A percentile compares a stretch with the other conserved stretches of the same genome.
Evolutionary conservation across 2,797 vertebrate species (phyloP).

Genomic region (Macropodus opercularis): DNA sequence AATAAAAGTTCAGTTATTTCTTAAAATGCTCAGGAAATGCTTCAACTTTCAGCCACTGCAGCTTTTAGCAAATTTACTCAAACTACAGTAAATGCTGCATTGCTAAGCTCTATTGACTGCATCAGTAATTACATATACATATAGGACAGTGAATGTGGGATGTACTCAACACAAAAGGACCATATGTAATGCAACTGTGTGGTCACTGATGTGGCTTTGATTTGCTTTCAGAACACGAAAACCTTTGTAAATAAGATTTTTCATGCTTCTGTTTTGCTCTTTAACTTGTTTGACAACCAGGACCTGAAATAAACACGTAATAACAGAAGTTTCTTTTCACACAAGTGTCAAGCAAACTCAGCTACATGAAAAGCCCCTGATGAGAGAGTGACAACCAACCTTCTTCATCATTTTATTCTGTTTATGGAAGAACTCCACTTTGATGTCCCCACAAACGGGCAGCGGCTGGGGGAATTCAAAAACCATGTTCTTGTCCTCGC

Average conservation of each 20-base stretch:
- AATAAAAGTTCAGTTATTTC: background rate
- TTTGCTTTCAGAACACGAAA: constrained; percentile 4
- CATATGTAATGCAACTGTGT: background rate
- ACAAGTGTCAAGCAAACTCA: background rate
- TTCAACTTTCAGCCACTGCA: background rate
- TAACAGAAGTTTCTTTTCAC: background rate
- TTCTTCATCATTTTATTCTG: constrained; percentile 99
- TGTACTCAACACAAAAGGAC: constrained; percentile 22
- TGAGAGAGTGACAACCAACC: constrained; percentile 77
- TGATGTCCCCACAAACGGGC: constrained; percentile 98
- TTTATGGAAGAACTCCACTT: constrained; percentile 99
- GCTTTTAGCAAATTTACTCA: constrained; percentile 14
- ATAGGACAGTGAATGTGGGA: constrained; percentile 3
- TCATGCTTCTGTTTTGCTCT: no score
- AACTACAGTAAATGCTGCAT: constrained; percentile 6
- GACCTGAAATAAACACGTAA: background rate
- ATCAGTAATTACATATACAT: constrained; percentile 2
- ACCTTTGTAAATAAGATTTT: background rate
- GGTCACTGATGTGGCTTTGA: constrained; percentile 13
- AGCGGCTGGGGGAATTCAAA: constrained; percentile 98
- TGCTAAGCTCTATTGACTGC: constrained; percentile 15
- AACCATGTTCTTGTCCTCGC: constrained; percentile 97
- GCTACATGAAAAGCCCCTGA: background rate
- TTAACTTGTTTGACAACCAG: background rate
- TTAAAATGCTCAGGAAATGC: background rate